These are phyloP conservation scores for Callospermophilus lateralis DNA, from an alignment of 2,113 vertebrate species.

Conservation along the genomic window DNA sequence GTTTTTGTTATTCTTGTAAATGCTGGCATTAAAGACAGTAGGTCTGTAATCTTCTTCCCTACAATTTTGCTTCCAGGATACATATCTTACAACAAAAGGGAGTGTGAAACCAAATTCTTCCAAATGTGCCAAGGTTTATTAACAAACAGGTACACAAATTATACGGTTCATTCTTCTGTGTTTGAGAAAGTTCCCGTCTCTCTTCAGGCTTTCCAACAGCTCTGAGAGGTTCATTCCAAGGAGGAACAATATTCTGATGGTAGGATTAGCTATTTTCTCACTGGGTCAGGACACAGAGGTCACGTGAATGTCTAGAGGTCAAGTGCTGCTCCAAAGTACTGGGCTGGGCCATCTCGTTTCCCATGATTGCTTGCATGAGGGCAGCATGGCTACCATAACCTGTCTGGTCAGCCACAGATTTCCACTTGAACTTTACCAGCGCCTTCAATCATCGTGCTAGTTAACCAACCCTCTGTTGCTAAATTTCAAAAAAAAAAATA, in stretches of 20 bases:
- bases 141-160: neutral
- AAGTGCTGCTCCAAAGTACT: neutral
- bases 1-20: neutral
- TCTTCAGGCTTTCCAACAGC: neutral
- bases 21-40: neutral
- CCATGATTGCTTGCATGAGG: neutral
- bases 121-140: neutral
- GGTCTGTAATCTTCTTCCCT: neutral
- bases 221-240: neutral
- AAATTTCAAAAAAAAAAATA: constrained; percentile 23
- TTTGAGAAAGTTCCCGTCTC: neutral
- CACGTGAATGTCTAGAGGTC: neutral
- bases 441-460: neutral
- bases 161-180: neutral
- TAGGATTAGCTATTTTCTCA: neutral
- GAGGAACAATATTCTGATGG: neutral
- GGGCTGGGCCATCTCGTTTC: neutral
- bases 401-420: neutral
- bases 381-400: accelerated
- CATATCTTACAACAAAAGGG: neutral
- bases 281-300: neutral
- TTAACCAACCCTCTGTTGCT: neutral
- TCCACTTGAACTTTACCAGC: neutral
- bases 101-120: neutral
- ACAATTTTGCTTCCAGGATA: neutral